Evolutionary conservation across 2,797 vertebrate species (phyloP), one percentile per base, ranked within the genome.

Genomic region (Melanotaenia maccullochi): DNA sequence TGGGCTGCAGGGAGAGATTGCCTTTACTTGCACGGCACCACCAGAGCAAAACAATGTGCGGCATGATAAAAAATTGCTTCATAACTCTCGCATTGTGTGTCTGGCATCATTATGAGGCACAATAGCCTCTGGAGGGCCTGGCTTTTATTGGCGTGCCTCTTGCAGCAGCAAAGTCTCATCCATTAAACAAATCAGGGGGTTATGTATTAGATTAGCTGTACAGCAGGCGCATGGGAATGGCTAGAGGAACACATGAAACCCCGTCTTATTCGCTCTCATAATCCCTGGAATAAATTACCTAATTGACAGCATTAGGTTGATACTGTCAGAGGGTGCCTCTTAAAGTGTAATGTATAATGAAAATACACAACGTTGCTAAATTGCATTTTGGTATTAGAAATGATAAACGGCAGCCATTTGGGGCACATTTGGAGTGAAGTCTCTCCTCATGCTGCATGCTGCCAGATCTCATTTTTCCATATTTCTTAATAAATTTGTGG

Each of bases 181-280:
- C 90, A 94, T 94, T 95, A 95, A 94, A 94, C 93, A 94, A 94
- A 94, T 94, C 93, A 94, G 90, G 89, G 85, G 85, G 88, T 93
- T 92, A 89, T 93, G 91, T 92, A 94, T 93, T 94, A 93, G 92
- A 95, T 95, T 94, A 94, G 90, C 87, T 72, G 81, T 90, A 92
- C 82, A 86, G 79, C 87, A 73, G 73, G 77, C 85, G 87, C 87
- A 65, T 71, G 83, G 89, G 90, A 90, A 86, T 56, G 82, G 81
- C 79, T 63, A 68, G 83, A 67, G 85, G 81, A 92, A 91, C 85
- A 91, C 79, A 84, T 52, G 72, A 84, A 90, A 79, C 83, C 81
- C 84, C 49, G 59, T 90, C 83, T 82, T 79, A 66, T 89, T 90
- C 82, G 78, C 83, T 73, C 85, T 83, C 75, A 85, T 92, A 93